Base-by-base conservation (phyloP, 2,113 vertebrate genomes). In the Solenodon paradoxus region DNA sequence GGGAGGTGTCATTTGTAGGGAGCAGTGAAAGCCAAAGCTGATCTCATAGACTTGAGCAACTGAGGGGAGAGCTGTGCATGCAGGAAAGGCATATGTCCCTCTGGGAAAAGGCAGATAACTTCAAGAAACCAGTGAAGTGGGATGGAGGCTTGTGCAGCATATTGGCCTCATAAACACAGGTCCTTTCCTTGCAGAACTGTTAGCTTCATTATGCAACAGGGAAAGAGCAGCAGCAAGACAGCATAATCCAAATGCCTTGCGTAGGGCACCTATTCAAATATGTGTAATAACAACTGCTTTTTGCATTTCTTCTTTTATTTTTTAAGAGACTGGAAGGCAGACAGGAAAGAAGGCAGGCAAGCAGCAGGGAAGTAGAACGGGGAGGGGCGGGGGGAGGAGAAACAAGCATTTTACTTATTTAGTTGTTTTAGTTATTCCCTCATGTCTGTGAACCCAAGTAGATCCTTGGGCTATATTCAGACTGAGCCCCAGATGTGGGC, bases 91-190 rank as follows among this genome's bases (percentile, higher is more conserved):
- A 66, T 11, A n/a, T 32, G 7, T 45, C n/a, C 9, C 51, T 49
- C 47, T 16, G 3, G 55, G 26, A 15, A 20, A 66, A 68, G n/a
- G 17, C 5, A 61, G 30, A 35, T 51, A 45, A 9, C 7, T 24
- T 74, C 10, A 53, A 19, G 47, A 66, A 26, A 28, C 17, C 0
- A 6, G 24, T 30, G 26, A 53, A 8, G 28, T 13, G 3, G 10
- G n/a, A 9, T 30, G 26, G 20, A 45, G 45, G 10, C 42, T 6
- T 5, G 2, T 5, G 1, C 10, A 38, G 35, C 84, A 13, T 40
- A 12, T 17, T 35, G 19, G 19, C 7, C 28, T 28, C 8, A 22
- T 19, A 7, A 0, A 69, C 51, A 0, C 35, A 35, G 22, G 13
- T 24, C 53, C 47, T n/a, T 66, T 47, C 26, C 53, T 74, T 49